Base-by-base conservation (phyloP, 1,140 invertebrate genomes). In the Caenorhabditis elegans region DNA sequence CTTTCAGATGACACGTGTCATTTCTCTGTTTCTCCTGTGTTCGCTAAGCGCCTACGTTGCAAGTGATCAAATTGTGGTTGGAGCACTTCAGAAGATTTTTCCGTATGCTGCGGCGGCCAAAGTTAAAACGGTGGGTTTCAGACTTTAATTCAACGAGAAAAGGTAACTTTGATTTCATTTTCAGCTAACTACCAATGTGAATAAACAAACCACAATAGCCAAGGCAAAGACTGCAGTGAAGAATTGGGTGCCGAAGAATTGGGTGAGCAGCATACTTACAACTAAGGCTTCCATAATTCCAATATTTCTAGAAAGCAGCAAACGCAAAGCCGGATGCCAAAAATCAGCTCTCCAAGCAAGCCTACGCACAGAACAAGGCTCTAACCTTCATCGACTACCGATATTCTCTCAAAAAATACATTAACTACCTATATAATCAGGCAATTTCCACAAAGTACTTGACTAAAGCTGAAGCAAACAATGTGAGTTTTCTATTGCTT, bases 401-500 rank as follows among this genome's bases (percentile, higher is more conserved):
- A 70, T 70, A 34, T 39, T 70, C 60, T 0, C 34, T 70, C 3
- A 70, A 70, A 70, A 70, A 70, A n/a, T 70, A 70, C 4, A 70
- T 70, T n/a, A 70, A 70, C 19, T 70, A 70, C 43, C 13, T 70
- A 34, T 70, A 31, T 15, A 28, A 11, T 0, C 60, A 70, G n/a
- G 60, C 60, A 13, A 26, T 70, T 39, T 39, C 19, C 13, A 70
- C 60, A 1, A 70, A 70, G 34, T 70, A 70, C 34, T 70, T 70
- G 60, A 70, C 60, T 11, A 24, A 70, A 70, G 60, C 60, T 2
- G 60, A 70, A 13, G 60, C 60, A n/a, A 34, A 70, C 43, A 70
- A 43, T 8, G n/a, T n/a, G n/a, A n/a, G n/a, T n/a, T n/a, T n/a
- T n/a, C n/a, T n/a, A n/a, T n/a, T n/a, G n/a, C n/a, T n/a, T n/a